Base-by-base conservation (phyloP, 2,113 vertebrate genomes). In the Sander vitreus region DNA sequence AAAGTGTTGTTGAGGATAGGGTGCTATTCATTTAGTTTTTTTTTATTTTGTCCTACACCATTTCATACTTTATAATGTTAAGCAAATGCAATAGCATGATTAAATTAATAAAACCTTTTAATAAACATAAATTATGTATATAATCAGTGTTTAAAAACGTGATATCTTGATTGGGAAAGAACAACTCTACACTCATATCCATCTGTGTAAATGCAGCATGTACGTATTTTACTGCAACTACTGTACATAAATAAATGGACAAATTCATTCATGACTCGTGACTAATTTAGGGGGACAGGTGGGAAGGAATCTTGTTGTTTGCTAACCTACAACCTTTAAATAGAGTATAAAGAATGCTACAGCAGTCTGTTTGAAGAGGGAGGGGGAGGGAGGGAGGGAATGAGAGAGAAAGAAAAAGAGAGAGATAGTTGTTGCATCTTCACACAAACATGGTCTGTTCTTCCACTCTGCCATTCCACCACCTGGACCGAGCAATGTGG, bases 381-480 rank as follows among this genome's bases (percentile, higher is more conserved):
- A 70, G 72, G 76, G 65, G 30, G 45, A 64, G 43, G 54, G 47
- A 84, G 71, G 63, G 68, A 84, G 71, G 58, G 72, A 76, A 48
- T 21, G 73, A 83, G 77, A 80, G 57, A 72, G 76, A 81, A 47
- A 87, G 83, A 77, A 43, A 85, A 72, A 90, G 78, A 83, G 87
- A 86, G 90, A 85, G 88, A 85, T 86, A 90, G 91, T 90, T 93
- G 85, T 92, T 92, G 92, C 92, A 88, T 93, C 92, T 93, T 93
- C 92, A 93, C 93, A 94, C 92, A 93, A 93, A 93, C 90, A 88
- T 89, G 78, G 83, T 92, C 90, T 92, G 90, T 93, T 93, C 93
- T 93, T 91, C 94, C 93, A 93, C 94, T 94, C 92, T 90, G 93
- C 92, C 89, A 88, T 92, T 93, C 92, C 88, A 87, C 93, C 93